Conservation (phyloP, 2,888 invertebrate species). For the Anarsia innoxiella region DNA sequence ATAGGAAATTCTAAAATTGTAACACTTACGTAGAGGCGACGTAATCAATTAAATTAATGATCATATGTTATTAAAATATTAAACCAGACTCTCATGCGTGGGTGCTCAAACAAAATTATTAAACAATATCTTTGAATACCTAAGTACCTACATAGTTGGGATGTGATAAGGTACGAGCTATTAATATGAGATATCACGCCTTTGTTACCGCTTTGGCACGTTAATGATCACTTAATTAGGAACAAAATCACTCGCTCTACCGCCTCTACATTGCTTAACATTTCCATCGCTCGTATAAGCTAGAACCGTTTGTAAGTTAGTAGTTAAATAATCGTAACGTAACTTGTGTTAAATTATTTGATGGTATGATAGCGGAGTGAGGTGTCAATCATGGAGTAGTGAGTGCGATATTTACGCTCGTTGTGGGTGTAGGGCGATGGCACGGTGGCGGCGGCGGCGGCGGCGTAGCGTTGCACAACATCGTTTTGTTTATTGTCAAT, state of each 20-base stretch:
- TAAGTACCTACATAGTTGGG: too few species aligned
- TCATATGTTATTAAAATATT: too few species aligned
- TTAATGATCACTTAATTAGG: slow-evolving; percentile 41
- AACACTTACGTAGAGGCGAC: too few species aligned
- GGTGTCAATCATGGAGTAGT: slow-evolving; percentile 24
- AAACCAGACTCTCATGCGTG: too few species aligned
- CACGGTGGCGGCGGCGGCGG: slow-evolving; percentile 4
- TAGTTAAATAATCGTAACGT: too few species aligned
- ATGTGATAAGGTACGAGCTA: too few species aligned
- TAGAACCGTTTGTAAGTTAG: too few species aligned
- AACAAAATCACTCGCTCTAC: slow-evolving; percentile 25
- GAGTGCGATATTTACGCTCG: slow-evolving; percentile 41
- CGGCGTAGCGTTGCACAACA: slow-evolving; percentile 16
- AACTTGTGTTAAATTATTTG: slow-evolving; percentile 11
- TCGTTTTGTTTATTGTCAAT: slow-evolving; percentile 15
- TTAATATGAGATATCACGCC: slow-evolving; percentile 1
- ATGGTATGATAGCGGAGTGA: slow-evolving; percentile 13
- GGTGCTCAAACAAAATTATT: too few species aligned
- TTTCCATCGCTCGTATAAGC: too few species aligned
- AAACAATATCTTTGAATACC: too few species aligned
- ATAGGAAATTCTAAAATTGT: too few species aligned
- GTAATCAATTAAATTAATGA: too few species aligned
- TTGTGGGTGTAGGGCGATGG: slow-evolving; percentile 25
- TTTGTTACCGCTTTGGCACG: slow-evolving; percentile 8
- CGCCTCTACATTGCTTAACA: slow-evolving; percentile 9